Conservation (phyloP, 2,888 invertebrate genomes). For the Orthonevra nobilis region DNA sequence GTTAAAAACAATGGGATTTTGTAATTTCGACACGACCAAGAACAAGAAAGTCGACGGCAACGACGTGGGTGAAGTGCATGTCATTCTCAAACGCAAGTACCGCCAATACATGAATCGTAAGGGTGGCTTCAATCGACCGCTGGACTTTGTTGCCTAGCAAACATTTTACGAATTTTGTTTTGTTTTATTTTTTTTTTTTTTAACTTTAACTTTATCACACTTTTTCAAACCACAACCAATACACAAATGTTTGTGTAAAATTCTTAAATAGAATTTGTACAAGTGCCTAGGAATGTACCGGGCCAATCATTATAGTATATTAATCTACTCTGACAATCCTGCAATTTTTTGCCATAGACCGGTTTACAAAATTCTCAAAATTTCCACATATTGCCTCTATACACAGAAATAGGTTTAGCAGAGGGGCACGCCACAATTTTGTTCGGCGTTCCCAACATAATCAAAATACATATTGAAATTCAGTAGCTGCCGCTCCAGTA, state of each 20-base stretch:
- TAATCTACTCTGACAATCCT: constrained; percentile 74
- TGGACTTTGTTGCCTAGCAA: constrained; percentile 96
- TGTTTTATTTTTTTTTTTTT: too few species aligned
- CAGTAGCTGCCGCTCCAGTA: constrained; percentile 5
- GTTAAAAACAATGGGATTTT: constrained; percentile 98
- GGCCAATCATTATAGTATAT: constrained; percentile 28
- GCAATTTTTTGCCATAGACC: constrained; percentile 81
- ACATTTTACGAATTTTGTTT: constrained; percentile 43
- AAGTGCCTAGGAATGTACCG: constrained; percentile 14
- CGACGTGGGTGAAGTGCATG: constrained; percentile 96
- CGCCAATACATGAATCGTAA: constrained; percentile 99
- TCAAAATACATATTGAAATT: constrained; percentile 26
- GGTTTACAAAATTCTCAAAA: constrained; percentile 80
- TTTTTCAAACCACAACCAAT: constrained; percentile 20
- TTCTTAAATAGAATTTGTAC: constrained; percentile 41
- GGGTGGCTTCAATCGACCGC: constrained; percentile 98
- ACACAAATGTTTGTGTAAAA: constrained; percentile 40
- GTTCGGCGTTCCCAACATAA: constrained; percentile 32
- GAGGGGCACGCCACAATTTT: not conserved
- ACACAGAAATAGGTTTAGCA: constrained; percentile 36
- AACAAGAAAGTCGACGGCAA: constrained; percentile 97
- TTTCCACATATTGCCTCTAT: constrained; percentile 74
- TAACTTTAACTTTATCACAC: constrained; percentile 39
- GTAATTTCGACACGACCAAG: constrained; percentile 97
- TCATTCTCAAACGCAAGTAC: constrained; percentile 97